phyloP scores from a whole-genome alignment of 2,888 invertebrate genomes.

The Chaitophorus viminalis region DNA sequence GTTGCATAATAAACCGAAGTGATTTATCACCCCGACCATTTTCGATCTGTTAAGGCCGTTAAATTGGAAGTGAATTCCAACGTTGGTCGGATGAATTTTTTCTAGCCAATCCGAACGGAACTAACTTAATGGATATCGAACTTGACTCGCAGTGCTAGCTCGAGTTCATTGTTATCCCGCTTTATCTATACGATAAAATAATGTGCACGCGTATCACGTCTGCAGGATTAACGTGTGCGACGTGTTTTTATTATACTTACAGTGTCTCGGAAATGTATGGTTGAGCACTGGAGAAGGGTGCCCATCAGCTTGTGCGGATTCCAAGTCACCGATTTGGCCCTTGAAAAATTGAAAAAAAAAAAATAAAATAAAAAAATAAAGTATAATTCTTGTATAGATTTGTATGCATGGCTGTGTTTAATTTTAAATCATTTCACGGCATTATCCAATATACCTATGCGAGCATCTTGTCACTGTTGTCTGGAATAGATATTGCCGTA shows the following conservation, averaged over 20 bases:
- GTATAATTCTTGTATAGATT: too few species aligned
- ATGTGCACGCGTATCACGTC: background rate
- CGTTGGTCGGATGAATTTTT: background rate
- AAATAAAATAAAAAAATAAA: too few species aligned
- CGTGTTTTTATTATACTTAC: slow-evolving; percentile 72
- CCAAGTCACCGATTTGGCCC: slow-evolving; percentile 97
- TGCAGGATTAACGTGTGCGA: background rate
- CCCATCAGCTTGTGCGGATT: slow-evolving; percentile 99
- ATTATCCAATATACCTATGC: too few species aligned
- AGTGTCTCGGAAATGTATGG: slow-evolving; percentile 95
- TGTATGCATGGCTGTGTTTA: too few species aligned
- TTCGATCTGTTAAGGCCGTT: background rate
- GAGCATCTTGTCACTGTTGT: too few species aligned
- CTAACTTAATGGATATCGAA: background rate
- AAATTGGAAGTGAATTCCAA: background rate
- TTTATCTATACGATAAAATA: background rate
- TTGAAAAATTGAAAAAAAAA: slow-evolving; percentile 67
- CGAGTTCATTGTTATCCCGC: background rate
- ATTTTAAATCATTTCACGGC: too few species aligned
- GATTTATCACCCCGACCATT: background rate
- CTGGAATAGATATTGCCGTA: too few species aligned
- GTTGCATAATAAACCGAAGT: background rate
- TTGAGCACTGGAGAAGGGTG: slow-evolving; percentile 94
- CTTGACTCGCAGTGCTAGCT: background rate
- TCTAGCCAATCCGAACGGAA: background rate